These are phyloP conservation scores for Agrochola lychnidis DNA, from an alignment of 2,888 invertebrate genomes.

Conservation along the genomic window DNA sequence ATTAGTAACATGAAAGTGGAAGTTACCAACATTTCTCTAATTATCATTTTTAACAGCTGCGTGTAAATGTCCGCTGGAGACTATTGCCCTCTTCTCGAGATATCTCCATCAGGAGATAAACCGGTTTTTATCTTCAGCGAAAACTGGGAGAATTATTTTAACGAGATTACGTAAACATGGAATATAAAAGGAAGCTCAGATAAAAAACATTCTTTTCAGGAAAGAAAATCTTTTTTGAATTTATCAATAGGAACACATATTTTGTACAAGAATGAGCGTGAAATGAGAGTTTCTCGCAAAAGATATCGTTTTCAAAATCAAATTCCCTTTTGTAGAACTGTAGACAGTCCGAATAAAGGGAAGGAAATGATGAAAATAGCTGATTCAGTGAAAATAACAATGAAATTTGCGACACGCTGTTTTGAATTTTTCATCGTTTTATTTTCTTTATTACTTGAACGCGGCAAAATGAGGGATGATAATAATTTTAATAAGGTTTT, in stretches of 20 bases:
- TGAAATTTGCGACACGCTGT: constrained; percentile 37
- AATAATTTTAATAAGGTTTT: neutral
- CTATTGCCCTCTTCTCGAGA: constrained; percentile 18
- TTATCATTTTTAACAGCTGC: constrained; percentile 49
- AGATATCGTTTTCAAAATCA: constrained; percentile 68
- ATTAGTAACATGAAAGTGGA: constrained; percentile 8
- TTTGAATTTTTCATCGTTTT: constrained; percentile 24
- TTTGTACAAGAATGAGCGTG: constrained; percentile 62
- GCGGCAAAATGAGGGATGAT: neutral
- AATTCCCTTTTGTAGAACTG: constrained; percentile 64
- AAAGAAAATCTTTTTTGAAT: constrained; percentile 54
- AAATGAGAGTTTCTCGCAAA: constrained; percentile 69
- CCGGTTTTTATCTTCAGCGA: constrained; percentile 15
- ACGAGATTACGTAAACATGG: constrained; percentile 42
- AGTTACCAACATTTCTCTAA: constrained; percentile 41
- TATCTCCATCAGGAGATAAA: constrained; percentile 22
- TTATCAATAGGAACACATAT: constrained; percentile 53
- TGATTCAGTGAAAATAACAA: constrained; percentile 48
- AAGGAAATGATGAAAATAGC: constrained; percentile 50
- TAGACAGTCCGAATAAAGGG: constrained; percentile 58
- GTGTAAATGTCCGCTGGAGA: constrained; percentile 36
- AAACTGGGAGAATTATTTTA: constrained; percentile 20
- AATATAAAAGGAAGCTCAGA: constrained; percentile 25
- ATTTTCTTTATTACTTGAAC: constrained; percentile 10
- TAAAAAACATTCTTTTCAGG: constrained; percentile 39